phyloP scores from a whole-genome alignment of 2,888 invertebrate genomes.

The Pyrgus malvae region DNA sequence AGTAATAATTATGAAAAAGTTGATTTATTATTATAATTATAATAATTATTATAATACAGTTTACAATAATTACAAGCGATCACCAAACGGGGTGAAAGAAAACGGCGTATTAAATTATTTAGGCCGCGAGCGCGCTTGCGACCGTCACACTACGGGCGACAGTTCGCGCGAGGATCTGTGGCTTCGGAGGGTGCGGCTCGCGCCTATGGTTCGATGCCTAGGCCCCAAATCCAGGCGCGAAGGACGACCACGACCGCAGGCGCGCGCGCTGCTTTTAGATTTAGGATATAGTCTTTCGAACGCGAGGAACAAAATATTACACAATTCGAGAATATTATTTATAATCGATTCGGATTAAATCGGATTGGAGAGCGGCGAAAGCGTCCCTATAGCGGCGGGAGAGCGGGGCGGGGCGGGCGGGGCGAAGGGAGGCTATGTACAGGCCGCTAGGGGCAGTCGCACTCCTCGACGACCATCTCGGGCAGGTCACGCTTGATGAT shows the following conservation, averaged over 20 bases:
- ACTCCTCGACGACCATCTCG: constrained; percentile 98
- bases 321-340: constrained; percentile 80
- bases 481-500: constrained; percentile 96
- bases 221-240: constrained; percentile 29
- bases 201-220: constrained; percentile 72
- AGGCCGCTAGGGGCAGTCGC: constrained; percentile 91
- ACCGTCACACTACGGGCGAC: constrained; percentile 76
- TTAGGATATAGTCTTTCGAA: constrained; percentile 82
- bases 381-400: constrained; percentile 53
- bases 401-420: constrained; percentile 44
- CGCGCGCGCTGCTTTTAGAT: constrained; percentile 44
- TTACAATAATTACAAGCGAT: constrained; percentile 83
- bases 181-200: constrained; percentile 82
- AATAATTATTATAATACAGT: constrained; percentile 82
- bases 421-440: constrained; percentile 57
- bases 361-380: constrained; percentile 74
- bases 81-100: constrained; percentile 82
- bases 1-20: constrained; percentile 82
- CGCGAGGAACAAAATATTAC: constrained; percentile 82
- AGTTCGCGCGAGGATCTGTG: constrained; percentile 85
- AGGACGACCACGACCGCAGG: constrained; percentile 11
- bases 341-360: constrained; percentile 77
- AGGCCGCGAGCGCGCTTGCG: constrained; percentile 56
- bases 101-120: constrained; percentile 79
- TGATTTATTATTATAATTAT: constrained; percentile 81